Conservation (phyloP, 2,888 invertebrate species). For the Erebia aethiops region DNA sequence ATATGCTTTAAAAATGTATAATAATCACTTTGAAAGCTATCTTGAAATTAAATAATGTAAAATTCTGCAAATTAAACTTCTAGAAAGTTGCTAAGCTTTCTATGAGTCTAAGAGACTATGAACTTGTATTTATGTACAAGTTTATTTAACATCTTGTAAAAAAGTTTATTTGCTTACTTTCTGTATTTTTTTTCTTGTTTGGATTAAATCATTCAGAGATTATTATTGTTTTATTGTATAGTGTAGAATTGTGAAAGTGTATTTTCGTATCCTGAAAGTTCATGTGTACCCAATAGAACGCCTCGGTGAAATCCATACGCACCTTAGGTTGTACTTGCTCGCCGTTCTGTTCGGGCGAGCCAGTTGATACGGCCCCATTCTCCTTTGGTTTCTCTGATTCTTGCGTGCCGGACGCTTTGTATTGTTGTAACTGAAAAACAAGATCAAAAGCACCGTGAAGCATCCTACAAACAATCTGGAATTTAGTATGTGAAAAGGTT, state of each 20-base stretch:
- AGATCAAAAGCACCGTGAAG: background rate
- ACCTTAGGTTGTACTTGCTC: conserved; percentile 55
- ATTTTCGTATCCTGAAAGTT: background rate
- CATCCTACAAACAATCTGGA: too few species aligned
- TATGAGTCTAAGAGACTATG: too few species aligned
- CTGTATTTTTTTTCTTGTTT: too few species aligned
- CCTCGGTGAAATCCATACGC: conserved; percentile 1
- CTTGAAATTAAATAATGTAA: too few species aligned
- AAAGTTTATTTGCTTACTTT: too few species aligned
- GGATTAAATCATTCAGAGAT: too few species aligned
- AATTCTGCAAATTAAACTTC: too few species aligned
- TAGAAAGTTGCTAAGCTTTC: too few species aligned
- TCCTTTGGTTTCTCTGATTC: conserved; percentile 89
- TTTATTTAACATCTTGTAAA: too few species aligned
- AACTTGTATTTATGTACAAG: too few species aligned
- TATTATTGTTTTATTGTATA: background rate
- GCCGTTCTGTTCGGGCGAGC: conserved; percentile 83
- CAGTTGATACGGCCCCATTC: conserved; percentile 87
- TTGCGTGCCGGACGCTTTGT: conserved; percentile 87
- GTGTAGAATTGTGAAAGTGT: background rate
- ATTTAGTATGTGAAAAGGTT: too few species aligned
- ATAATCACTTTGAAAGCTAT: too few species aligned
- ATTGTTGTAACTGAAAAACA: conserved; percentile 87
- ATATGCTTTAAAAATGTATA: background rate
- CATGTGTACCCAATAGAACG: background rate